A percentile compares a stretch with the other conserved stretches of the same genome.
Evolutionary conservation across 2,797 vertebrate species (phyloP).

Genomic region (Hypotaenidia philippensis): DNA sequence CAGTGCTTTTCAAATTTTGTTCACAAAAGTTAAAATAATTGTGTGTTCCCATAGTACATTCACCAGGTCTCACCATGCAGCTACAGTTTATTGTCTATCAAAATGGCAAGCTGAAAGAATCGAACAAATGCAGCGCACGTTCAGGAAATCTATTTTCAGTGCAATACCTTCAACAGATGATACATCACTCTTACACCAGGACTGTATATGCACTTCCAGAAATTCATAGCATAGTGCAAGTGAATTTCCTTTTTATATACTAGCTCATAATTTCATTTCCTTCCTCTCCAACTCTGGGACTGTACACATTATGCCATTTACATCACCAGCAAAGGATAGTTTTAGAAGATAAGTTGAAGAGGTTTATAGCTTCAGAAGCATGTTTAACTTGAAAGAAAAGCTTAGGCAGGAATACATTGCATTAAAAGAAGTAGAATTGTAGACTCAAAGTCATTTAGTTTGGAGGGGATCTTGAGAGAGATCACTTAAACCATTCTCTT

Average conservation of each 20-base stretch:
- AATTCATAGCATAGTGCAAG: conserved; percentile 60
- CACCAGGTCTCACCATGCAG: not conserved
- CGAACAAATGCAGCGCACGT: conserved; percentile 42
- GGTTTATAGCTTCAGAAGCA: not conserved
- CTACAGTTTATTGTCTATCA: conserved; percentile 19
- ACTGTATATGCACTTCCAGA: conserved; percentile 59
- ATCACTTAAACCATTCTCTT: not conserved
- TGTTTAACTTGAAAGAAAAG: not conserved
- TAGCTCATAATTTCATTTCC: conserved; percentile 44
- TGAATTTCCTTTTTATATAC: conserved; percentile 55
- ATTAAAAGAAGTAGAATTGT: not conserved
- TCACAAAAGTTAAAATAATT: not conserved
- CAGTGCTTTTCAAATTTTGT: not conserved
- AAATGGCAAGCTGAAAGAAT: conserved; percentile 37
- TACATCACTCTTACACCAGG: conserved; percentile 20
- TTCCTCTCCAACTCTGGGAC: not conserved
- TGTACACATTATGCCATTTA: not conserved
- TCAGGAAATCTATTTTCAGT: conserved; percentile 67
- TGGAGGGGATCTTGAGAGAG: not conserved
- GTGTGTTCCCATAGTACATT: not conserved
- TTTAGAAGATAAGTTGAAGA: not conserved
- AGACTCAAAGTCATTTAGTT: not conserved
- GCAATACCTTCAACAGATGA: conserved; percentile 51
- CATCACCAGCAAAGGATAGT: not conserved
- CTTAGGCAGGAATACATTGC: not conserved